phyloP scores from a whole-genome alignment of 2,797 vertebrate species.

The Limosa lapponica region DNA sequence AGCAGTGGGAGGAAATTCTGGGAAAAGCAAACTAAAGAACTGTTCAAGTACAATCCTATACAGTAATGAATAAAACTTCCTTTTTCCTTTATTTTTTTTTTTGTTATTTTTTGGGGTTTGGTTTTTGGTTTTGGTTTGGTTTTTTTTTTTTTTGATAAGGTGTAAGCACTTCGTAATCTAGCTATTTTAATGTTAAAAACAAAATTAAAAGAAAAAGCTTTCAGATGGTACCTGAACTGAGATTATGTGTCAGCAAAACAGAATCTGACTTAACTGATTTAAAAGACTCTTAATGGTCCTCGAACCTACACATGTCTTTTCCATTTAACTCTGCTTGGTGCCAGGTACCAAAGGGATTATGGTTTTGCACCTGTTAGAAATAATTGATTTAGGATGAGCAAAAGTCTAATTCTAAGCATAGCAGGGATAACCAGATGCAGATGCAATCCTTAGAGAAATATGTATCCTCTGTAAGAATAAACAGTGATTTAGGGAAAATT shows the following conservation, averaged over 20 bases:
- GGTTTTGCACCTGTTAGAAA: not conserved
- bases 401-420: not conserved
- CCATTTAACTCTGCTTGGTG: not conserved
- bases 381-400: not conserved
- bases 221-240: not conserved
- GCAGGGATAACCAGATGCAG: not conserved
- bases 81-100: not conserved
- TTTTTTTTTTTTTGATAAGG: no score
- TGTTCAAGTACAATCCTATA: not conserved
- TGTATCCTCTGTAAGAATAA: not conserved
- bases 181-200: not conserved
- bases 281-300: conserved; percentile 29
- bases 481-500: not conserved
- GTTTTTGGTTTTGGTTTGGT: no score
- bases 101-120: no score
- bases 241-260: conserved; percentile 29
- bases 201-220: not conserved
- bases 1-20: not conserved
- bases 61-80: not conserved
- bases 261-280: conserved; percentile 39
- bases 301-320: not conserved
- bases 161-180: not conserved
- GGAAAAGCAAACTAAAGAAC: not conserved
- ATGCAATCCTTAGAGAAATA: not conserved
- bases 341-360: not conserved